These are phyloP conservation scores for Drosophila pectinifera DNA, from an alignment of 1,140 invertebrate species.

Conservation along the genomic window DNA sequence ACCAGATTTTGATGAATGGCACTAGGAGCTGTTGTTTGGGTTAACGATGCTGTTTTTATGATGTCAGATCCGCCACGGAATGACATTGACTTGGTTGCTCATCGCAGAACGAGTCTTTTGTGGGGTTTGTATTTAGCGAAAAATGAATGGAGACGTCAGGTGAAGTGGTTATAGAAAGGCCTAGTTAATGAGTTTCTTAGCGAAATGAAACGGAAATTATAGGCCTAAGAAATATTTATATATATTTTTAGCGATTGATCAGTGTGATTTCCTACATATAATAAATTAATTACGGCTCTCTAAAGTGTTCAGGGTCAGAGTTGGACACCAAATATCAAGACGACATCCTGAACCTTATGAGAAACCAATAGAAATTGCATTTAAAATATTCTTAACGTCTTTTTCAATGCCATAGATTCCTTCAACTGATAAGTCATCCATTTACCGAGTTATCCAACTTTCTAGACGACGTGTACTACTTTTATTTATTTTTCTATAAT, in stretches of 20 bases:
- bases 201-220: neutral
- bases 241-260: neutral
- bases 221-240: neutral
- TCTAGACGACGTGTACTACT: neutral
- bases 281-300: no score
- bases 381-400: no score
- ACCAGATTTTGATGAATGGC: conserved; percentile 56
- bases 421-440: neutral
- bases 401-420: neutral
- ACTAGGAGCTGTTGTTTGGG: conserved; percentile 18
- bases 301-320: no score
- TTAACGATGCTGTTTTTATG: conserved; percentile 24
- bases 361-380: no score
- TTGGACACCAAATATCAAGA: no score
- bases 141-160: conserved; percentile 1
- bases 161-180: neutral
- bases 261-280: neutral
- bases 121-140: neutral
- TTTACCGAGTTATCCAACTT: neutral
- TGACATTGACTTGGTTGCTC: conserved; percentile 26
- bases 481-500: conserved; percentile 21
- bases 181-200: neutral
- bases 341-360: no score
- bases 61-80: conserved; percentile 22
- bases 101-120: conserved; percentile 29